A percentile compares a stretch with the other conserved stretches of the same genome.
Conservation (phyloP, 2,888 invertebrate species). For the Euplexia lucipara region DNA sequence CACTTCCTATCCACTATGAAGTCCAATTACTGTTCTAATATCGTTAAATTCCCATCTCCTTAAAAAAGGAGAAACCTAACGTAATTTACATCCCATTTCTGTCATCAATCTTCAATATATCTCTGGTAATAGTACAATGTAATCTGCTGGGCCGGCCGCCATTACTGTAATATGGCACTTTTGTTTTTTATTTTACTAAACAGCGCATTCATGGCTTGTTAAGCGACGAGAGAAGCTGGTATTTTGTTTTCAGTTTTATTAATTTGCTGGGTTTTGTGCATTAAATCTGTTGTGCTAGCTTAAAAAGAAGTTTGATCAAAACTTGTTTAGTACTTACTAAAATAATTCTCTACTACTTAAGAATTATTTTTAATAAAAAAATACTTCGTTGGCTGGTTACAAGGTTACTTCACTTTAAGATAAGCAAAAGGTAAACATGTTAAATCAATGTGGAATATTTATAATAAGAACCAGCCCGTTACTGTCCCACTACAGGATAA, state of each 20-base stretch:
- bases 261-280: neutral
- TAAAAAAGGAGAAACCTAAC: conserved; percentile 49
- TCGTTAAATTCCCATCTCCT: conserved; percentile 52
- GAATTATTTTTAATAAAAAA: too few species aligned
- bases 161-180: conserved; percentile 43
- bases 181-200: conserved; percentile 62
- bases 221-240: conserved; percentile 39
- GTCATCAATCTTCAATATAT: conserved; percentile 58
- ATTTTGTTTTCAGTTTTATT: conserved; percentile 2
- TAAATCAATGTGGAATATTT: too few species aligned
- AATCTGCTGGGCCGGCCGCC: conserved; percentile 50
- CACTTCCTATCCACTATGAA: conserved; percentile 21
- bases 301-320: too few species aligned
- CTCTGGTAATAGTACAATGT: conserved; percentile 57
- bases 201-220: conserved; percentile 57
- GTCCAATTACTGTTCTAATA: conserved; percentile 46
- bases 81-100: conserved; percentile 60
- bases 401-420: too few species aligned
- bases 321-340: too few species aligned
- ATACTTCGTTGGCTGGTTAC: too few species aligned
- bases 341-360: too few species aligned
- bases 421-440: too few species aligned
- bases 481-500: too few species aligned
- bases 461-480: too few species aligned
- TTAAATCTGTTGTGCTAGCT: too few species aligned